Percentiles rank a stretch among this genome's conserved stretches.
These are phyloP conservation scores for Augochlora pura DNA, from an alignment of 1,140 invertebrate genomes.

Conservation along the genomic window DNA sequence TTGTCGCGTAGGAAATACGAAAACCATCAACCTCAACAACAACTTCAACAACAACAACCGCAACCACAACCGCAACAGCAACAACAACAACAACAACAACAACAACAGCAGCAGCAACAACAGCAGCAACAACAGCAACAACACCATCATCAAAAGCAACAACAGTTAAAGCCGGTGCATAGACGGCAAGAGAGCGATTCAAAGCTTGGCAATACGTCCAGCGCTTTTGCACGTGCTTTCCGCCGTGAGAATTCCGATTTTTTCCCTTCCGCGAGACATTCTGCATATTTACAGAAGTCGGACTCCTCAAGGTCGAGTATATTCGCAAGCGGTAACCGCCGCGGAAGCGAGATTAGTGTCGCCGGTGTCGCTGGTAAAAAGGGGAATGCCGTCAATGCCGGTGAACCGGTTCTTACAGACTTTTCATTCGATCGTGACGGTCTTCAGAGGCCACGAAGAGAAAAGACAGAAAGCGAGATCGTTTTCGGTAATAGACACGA, in stretches of 20 bases:
- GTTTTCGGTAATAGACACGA: slow-evolving; percentile 83
- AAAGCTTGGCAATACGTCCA: slow-evolving; percentile 81
- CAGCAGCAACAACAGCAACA: slow-evolving; percentile 65
- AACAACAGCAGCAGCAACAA: slow-evolving; percentile 57
- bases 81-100: slow-evolving; percentile 67
- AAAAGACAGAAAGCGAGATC: slow-evolving; percentile 93
- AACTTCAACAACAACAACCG: slow-evolving; percentile 69
- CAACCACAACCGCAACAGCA: slow-evolving; percentile 69
- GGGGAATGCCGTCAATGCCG: slow-evolving; percentile 73
- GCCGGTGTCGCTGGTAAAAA: slow-evolving; percentile 77
- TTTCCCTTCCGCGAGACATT: slow-evolving; percentile 88
- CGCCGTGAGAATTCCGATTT: slow-evolving; percentile 90
- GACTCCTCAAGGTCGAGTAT: slow-evolving; percentile 80
- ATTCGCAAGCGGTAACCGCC: slow-evolving; percentile 84
- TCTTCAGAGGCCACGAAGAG: slow-evolving; percentile 85
- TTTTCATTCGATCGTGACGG: slow-evolving; percentile 84
- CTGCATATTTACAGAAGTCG: slow-evolving; percentile 84
- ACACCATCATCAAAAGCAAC: slow-evolving; percentile 69
- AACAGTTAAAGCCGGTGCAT: slow-evolving; percentile 73
- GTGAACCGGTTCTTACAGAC: slow-evolving; percentile 87
- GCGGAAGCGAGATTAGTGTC: slow-evolving; percentile 81
- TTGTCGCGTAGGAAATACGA: slow-evolving; percentile 65
- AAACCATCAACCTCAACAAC: slow-evolving; percentile 58
- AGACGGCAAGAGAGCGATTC: slow-evolving; percentile 85
- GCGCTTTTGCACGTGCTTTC: slow-evolving; percentile 87